Evolutionary conservation across 2,888 invertebrate genomes (phyloP), one percentile per base, ranked within the genome.

Genomic region (Rambutsinella grinnellia): DNA sequence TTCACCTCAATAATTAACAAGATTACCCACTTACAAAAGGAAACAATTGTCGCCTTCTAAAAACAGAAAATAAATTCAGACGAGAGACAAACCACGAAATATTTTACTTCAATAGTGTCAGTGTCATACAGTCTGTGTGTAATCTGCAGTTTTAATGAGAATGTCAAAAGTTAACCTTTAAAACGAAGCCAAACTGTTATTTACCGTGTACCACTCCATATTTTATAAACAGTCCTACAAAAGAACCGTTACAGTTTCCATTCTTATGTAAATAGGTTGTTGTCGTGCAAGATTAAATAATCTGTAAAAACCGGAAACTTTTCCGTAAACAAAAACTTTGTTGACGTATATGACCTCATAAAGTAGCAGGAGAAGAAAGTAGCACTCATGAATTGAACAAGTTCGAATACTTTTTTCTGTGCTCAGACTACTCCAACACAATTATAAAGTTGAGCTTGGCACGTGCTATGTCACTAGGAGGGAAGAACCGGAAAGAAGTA

Each of bases 281-380:
- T 36, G 36, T 36, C 36, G 13, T 36, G 36, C 36, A 5, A 13
- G 36, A 36, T 36, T 36, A 36, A 36, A 36, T 36, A 36, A 36
- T 36, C 36, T 36, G 36, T 36, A 36, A n/a, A n/a, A 36, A 36
- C 36, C 36, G 36, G 36, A 36, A 36, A 36, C 36, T 36, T 36
- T 36, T 13, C 36, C 13, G 36, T 36, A 36, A 36, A 36, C 36
- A 36, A n/a, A n/a, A 36, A 36, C 36, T 36, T 36, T 36, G 36
- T 36, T 36, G 36, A 36, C 36, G 36, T 36, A 36, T 36, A 36
- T 36, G 36, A 36, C 36, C 36, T 36, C 36, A 36, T 36, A 36
- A 36, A 36, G n/a, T n/a, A 36, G 13, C 36, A 36, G 27, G 28
- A 5, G 56, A 56, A 58, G 36, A 24, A 58, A 58, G 58, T 19